Base-by-base conservation (phyloP, 2,113 vertebrate genomes). In the Perca flavescens region DNA sequence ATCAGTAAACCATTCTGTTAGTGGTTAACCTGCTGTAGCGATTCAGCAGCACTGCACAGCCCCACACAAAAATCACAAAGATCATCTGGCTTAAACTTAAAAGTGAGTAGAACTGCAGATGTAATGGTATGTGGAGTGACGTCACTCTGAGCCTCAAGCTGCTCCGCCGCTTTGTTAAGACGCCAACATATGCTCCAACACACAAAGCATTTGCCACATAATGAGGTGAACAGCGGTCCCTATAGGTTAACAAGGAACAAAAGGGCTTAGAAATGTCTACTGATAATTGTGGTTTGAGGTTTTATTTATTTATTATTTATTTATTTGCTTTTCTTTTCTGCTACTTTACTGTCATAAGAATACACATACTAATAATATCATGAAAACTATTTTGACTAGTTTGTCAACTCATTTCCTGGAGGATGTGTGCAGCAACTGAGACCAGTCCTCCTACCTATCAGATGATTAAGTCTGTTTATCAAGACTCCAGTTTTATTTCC, bases 111-210 rank as follows among this genome's bases (percentile, higher is more conserved):
- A 89, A 52, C 63, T 65, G 80, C 86, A 91, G 90, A 52, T 84
- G 75, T 82, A 71, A 78, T 73, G 31, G 58, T 74, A 54, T 71
- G 63, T 82, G 75, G 36, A 57, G 62, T 86, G 91, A 92, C 70
- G 49, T 90, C 86, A 88, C 72, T 19, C 64, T 63, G 69, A 77
- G 81, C 71, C 72, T 76, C 74, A 64, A 74, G 70, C 85, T 65
- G 71, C 82, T 79, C 25, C 57, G 62, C 60, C 1, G 11, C 74
- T 87, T 77, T 83, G 63, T 66, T 69, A 82, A 61, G 40, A 58
- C 0, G 65, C 75, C 83, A 78, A 47, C 25, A 65, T 80, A n/a
- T 68, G 52, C 16, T 76, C 22, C 60, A 79, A 69, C 57, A 52
- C 74, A 63, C 21, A 28, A 65, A 50, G 47, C n/a, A 65, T 76